Evolutionary conservation across 2,888 invertebrate species (phyloP), one percentile per base, ranked within the genome.

Genomic region (Laspeyria flexula): DNA sequence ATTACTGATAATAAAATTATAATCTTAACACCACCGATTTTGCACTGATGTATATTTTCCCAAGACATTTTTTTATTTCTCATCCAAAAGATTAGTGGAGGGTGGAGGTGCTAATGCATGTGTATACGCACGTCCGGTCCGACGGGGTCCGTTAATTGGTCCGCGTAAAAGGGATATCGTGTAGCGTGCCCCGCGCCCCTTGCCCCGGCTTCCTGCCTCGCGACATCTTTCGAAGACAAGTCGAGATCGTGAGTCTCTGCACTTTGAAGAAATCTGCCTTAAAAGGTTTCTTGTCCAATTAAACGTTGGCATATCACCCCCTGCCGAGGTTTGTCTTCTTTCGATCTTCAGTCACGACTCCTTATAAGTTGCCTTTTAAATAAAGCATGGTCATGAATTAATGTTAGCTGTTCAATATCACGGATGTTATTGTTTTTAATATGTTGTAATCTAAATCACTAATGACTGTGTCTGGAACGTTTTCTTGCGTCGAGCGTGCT

Each of bases 161-260:
- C 85, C 78, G 83, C 86, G 89, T 92, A 91, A 92, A 91, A 92
- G 92, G 90, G 90, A 91, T 92, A 89, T 89, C 92, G 85, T 92
- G 92, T 91, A 86, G 76, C 79, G 65, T 73, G 76, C 79, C 80
- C 77, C 75, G 73, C 77, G 71, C 75, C 73, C 75, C 70, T 70
- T 71, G 73, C 63, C 71, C 71, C 79, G 67, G 81, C 83, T 86
- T 90, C 90, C 90, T 88, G 84, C 75, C 71, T 71, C 71, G 77
- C 75, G 82, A 83, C 78, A 78, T 75, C 74, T 71, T 70, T 60
- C 58, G 60, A 67, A 68, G 77, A 74, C 77, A 79, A 31, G 67
- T 77, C 73, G 73, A 59, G 65, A 71, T 84, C 83, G 78, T 83
- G 79, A 76, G 69, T 63, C 67, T 73, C 68, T 75, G 75, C 76